A percentile compares a stretch with the other conserved stretches of the same genome.
These are phyloP conservation scores for Callosobruchus maculatus DNA, from an alignment of 2,888 invertebrate genomes.

Conservation along the genomic window DNA sequence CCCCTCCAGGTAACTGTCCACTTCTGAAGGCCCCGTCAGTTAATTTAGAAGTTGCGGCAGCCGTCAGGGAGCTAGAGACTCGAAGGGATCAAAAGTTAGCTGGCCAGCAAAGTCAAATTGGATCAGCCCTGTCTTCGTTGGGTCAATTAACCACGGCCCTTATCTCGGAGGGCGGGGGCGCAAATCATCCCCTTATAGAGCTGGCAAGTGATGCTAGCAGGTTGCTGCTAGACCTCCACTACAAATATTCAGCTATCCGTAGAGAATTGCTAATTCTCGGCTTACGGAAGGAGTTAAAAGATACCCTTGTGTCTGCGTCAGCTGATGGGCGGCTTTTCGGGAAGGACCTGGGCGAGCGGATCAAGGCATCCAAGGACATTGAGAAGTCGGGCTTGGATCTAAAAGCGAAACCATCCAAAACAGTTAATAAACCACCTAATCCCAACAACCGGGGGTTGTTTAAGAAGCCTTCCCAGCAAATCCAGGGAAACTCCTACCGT, in stretches of 20 bases:
- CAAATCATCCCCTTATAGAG: slow-evolving; percentile 1
- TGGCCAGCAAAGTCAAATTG: slow-evolving; percentile 10
- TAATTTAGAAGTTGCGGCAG: slow-evolving; percentile 10
- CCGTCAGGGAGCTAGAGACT: slow-evolving; percentile 7
- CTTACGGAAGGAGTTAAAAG: slow-evolving; percentile 11
- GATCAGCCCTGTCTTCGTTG: slow-evolving; percentile 11
- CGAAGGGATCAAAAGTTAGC: slow-evolving; percentile 9
- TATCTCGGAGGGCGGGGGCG: slow-evolving; percentile 9
- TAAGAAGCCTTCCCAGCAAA: neutral
- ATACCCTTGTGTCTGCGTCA: slow-evolving; percentile 6
- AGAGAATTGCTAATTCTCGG: slow-evolving; percentile 9
- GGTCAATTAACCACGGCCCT: slow-evolving; percentile 9
- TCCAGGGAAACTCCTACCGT: slow-evolving; percentile 10
- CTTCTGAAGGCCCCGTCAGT: slow-evolving; percentile 8
- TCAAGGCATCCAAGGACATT: slow-evolving; percentile 9
- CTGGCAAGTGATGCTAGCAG: slow-evolving; percentile 14
- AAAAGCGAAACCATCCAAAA: slow-evolving; percentile 5
- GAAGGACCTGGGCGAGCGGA: slow-evolving; percentile 9
- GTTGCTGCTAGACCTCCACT: slow-evolving; percentile 10
- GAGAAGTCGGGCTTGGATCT: slow-evolving; percentile 9
- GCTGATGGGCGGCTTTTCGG: slow-evolving; percentile 14
- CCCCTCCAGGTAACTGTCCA: slow-evolving; percentile 14
- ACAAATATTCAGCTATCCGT: slow-evolving; percentile 10
- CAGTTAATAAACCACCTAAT: neutral
- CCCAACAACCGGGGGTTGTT: neutral